Evolutionary conservation across 2,797 vertebrate species (phyloP), one percentile per base, ranked within the genome.

Genomic region (Euphonia xanthogaster): DNA sequence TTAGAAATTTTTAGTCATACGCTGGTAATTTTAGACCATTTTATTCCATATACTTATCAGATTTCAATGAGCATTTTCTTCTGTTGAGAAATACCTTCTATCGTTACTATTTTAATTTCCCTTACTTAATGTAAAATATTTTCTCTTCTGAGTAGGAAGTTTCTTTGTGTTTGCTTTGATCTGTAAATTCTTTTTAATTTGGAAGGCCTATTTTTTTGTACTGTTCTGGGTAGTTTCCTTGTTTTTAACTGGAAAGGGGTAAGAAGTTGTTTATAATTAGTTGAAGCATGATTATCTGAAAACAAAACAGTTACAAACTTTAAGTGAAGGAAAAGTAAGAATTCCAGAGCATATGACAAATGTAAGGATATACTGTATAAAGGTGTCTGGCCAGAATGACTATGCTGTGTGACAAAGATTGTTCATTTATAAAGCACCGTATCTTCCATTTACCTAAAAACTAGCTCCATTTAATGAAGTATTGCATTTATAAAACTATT

Each of bases 181-280:
- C 35, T 63, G 9, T 44, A 74, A 77, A 74, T 31, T 5, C 2
- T 47, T 76, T 66, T 57, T n/a, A 9, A 14, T 70, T 70, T 67
- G 16, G 9, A 62, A 66, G 15, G 6, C 4, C 33, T 57, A 9
- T 28, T 0, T 15, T 19, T 16, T 44, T 15, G 4, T 2, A 0
- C 5, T 71, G n/a, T 40, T 42, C 12, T 18, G 30, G 7, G 8
- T 25, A 7, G 1, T 1, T 31, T 81, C 33, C 40, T 39, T 35
- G 0, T 14, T 85, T 71, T 90, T 84, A 50, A 73, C 35, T 89
- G 66, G 93, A 94, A 94, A 86, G 2, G 1, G 16, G 7, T 57
- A 77, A 89, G n/a, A 94, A 93, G 78, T 88, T 57, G 47, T 93
- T 96, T 94, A 63, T 58, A 95, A 87, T 82, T 92, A 93, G 18